phyloP scores from a whole-genome alignment of 2,113 vertebrate species.

The Lycaon pictus region DNA sequence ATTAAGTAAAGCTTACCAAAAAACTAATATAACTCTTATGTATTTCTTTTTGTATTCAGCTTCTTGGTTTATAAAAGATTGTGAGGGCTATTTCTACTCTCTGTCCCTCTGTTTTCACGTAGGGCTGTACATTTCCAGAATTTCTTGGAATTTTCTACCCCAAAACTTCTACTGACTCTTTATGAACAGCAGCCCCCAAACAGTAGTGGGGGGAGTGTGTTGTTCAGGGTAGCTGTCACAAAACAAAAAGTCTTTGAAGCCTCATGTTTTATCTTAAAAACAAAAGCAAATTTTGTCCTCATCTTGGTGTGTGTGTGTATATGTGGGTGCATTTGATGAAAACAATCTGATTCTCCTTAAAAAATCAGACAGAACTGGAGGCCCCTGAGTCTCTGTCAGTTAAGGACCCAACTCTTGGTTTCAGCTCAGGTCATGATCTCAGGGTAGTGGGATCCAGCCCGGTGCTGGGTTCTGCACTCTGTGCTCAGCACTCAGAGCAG shows the following conservation, averaged over 20 bases:
- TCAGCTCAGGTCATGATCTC: background rate
- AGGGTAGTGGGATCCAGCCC: background rate
- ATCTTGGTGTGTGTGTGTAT: background rate
- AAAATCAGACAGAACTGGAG: background rate
- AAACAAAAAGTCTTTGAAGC: background rate
- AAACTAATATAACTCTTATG: background rate
- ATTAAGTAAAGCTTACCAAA: background rate
- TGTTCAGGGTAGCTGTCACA: background rate
- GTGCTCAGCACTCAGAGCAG: background rate
- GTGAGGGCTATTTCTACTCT: background rate
- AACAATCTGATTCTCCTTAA: slow-evolving; percentile 26
- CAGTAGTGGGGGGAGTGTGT: rapidly evolving
- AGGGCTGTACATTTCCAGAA: background rate
- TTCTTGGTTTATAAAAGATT: slow-evolving; percentile 37
- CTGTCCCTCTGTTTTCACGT: background rate
- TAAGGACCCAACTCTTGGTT: background rate
- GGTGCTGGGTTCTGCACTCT: background rate
- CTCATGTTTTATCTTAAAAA: slow-evolving; percentile 3
- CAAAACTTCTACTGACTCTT: background rate
- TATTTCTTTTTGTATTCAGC: background rate
- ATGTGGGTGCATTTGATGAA: background rate
- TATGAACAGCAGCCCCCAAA: background rate
- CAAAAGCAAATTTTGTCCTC: background rate
- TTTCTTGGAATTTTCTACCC: slow-evolving; percentile 4
- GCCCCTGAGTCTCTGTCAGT: background rate